Conservation (phyloP, 2,888 invertebrate species). For the Campoplex capitator region DNA sequence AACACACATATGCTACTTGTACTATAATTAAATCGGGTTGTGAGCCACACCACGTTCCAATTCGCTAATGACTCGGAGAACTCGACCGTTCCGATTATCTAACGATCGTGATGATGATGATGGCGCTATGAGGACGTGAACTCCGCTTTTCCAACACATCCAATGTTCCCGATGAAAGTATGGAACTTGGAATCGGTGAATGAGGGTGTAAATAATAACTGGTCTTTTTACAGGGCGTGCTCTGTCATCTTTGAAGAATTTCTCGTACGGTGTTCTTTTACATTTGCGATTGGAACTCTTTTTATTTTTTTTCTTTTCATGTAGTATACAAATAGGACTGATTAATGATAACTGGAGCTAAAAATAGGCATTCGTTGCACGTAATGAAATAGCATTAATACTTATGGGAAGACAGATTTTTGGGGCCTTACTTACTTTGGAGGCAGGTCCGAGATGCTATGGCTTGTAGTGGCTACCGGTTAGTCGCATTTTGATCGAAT, state of each 20-base stretch:
- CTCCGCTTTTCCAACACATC: conserved; percentile 4
- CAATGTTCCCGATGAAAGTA: neutral
- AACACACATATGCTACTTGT: conserved; percentile 28
- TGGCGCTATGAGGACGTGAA: conserved; percentile 29
- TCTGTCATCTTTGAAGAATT: neutral
- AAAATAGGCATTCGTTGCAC: neutral
- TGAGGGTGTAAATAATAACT: conserved; percentile 36
- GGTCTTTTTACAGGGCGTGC: neutral
- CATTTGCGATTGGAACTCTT: neutral
- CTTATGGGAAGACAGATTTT: neutral
- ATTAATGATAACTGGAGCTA: neutral
- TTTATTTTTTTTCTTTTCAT: neutral
- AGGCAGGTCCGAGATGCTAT: neutral
- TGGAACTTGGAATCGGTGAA: conserved; percentile 9
- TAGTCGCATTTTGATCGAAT: neutral
- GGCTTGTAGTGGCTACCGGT: neutral
- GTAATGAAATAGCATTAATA: neutral
- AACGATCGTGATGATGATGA: conserved; percentile 34
- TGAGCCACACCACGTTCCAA: conserved; percentile 74
- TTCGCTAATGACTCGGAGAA: conserved; percentile 77
- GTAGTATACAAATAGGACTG: neutral
- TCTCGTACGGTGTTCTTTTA: neutral
- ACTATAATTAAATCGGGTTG: conserved; percentile 73
- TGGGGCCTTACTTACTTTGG: neutral
- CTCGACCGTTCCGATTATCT: conserved; percentile 54